Evolutionary conservation across 1,140 invertebrate species (phyloP).

Genomic region (Scaptomyza pallida): DNA sequence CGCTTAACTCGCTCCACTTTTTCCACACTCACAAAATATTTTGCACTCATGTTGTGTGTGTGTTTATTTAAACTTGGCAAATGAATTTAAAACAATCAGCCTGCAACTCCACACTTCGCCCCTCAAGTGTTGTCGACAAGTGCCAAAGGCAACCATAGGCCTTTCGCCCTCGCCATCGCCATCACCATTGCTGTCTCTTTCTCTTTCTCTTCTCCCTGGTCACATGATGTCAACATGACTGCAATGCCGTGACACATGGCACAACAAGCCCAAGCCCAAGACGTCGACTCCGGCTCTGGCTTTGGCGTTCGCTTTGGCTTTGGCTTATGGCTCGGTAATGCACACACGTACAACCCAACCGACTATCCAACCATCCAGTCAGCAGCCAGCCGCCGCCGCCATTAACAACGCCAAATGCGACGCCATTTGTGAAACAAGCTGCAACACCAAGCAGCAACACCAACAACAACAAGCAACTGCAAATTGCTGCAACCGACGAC

Average conservation of each 20-base stretch:
- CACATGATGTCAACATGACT: slow-evolving; percentile 81
- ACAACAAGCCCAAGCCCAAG: slow-evolving; percentile 81
- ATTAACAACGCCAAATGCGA: slow-evolving; percentile 81
- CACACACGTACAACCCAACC: slow-evolving; percentile 57
- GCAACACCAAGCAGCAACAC: slow-evolving; percentile 53
- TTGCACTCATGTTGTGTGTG: slow-evolving; percentile 78
- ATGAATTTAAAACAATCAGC: slow-evolving; percentile 81
- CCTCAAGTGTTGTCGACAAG: slow-evolving; percentile 58
- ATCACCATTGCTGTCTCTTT: slow-evolving; percentile 19
- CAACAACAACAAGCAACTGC: slow-evolving; percentile 37
- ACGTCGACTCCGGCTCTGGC: slow-evolving; percentile 59
- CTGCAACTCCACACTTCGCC: slow-evolving; percentile 3
- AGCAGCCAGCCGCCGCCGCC: slow-evolving; percentile 56
- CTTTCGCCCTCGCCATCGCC: slow-evolving; percentile 24
- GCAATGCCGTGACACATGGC: slow-evolving; percentile 79
- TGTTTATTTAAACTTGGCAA: slow-evolving; percentile 83
- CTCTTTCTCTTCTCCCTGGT: slow-evolving; percentile 23
- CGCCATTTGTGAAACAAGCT: slow-evolving; percentile 80
- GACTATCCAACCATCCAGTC: slow-evolving; percentile 43
- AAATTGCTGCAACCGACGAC: slow-evolving; percentile 61
- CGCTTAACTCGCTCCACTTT: slow-evolving; percentile 77
- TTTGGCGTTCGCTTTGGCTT: slow-evolving; percentile 4
- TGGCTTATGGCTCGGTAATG: slow-evolving; percentile 33
- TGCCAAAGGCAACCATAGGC: slow-evolving; percentile 49
- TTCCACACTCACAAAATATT: slow-evolving; percentile 64